A percentile compares a stretch with the other conserved stretches of the same genome.
These are phyloP conservation scores for Temnothorax ravouxi DNA, from an alignment of 2,888 invertebrate species.

Conservation along the genomic window DNA sequence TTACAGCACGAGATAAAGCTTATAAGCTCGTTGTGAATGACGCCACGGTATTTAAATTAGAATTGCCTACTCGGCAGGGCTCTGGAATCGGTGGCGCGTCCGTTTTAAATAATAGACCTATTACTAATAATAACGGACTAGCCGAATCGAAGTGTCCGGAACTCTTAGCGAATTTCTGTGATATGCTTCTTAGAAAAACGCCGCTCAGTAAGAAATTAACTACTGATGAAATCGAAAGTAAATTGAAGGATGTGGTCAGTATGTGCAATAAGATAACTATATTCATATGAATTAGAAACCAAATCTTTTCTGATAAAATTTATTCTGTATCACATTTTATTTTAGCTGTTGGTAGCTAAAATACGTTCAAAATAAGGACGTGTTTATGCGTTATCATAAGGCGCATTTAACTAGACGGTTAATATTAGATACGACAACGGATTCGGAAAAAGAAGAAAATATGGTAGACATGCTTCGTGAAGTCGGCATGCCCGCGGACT, in stretches of 20 bases:
- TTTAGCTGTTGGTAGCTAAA: constrained; percentile 95
- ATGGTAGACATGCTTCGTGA: constrained; percentile 99
- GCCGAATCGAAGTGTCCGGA: constrained; percentile 99
- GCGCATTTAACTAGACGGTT: constrained; percentile 98
- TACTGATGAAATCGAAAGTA: constrained; percentile 98
- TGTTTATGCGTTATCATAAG: constrained; percentile 99
- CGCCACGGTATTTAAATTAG: constrained; percentile 93
- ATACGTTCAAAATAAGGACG: constrained; percentile 99
- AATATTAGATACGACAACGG: constrained; percentile 99
- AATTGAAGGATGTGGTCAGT: constrained; percentile 95
- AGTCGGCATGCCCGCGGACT: constrained; percentile 99
- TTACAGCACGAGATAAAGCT: constrained; percentile 99
- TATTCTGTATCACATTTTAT: constrained; percentile 62
- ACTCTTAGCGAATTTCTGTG: constrained; percentile 99
- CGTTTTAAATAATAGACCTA: constrained; percentile 84
- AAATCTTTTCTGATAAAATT: constrained; percentile 14
- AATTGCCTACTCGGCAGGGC: constrained; percentile 82
- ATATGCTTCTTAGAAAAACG: constrained; percentile 98
- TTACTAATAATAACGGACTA: constrained; percentile 85
- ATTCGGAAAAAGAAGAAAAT: constrained; percentile 99
- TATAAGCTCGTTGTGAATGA: constrained; percentile 99
- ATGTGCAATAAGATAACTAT: constrained; percentile 18
- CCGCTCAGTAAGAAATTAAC: constrained; percentile 98
- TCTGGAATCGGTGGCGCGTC: constrained; percentile 87
- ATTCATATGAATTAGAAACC: background rate